phyloP scores from a whole-genome alignment of 2,113 vertebrate species.

The Bubo scandiacus region DNA sequence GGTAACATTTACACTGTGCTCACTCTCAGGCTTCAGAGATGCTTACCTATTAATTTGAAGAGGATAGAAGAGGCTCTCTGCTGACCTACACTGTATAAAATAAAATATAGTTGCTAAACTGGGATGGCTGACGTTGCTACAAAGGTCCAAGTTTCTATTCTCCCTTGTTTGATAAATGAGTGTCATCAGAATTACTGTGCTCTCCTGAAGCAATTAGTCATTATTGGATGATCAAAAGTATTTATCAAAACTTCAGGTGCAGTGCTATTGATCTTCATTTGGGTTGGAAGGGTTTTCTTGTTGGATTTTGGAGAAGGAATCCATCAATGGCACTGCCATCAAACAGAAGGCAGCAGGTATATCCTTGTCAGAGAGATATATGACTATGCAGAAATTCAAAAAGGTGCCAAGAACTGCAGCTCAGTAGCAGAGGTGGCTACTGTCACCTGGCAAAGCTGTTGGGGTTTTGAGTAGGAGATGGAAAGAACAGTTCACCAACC shows the following conservation, averaged over 20 bases:
- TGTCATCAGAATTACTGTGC: constrained; percentile 35
- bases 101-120: constrained; percentile 2
- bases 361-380: constrained; percentile 53
- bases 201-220: constrained; percentile 56
- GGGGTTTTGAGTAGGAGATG: constrained; percentile 20
- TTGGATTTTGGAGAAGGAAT: constrained; percentile 13
- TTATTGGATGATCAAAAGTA: constrained; percentile 51
- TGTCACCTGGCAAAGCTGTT: constrained; percentile 50
- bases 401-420: constrained; percentile 27
- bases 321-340: constrained; percentile 50
- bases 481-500: not conserved
- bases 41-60: not conserved
- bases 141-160: not conserved
- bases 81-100: not conserved
- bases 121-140: not conserved
- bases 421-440: constrained; percentile 34
- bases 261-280: constrained; percentile 66
- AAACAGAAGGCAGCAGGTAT: constrained; percentile 65
- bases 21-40: not conserved
- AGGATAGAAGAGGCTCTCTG: not conserved
- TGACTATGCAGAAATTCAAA: constrained; percentile 46
- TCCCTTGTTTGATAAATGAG: constrained; percentile 43
- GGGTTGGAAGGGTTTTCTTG: constrained; percentile 61
- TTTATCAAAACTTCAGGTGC: constrained; percentile 68
- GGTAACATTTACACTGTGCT: not conserved